Base-by-base conservation (phyloP, 2,113 vertebrate species). In the Otocyon megalotis region DNA sequence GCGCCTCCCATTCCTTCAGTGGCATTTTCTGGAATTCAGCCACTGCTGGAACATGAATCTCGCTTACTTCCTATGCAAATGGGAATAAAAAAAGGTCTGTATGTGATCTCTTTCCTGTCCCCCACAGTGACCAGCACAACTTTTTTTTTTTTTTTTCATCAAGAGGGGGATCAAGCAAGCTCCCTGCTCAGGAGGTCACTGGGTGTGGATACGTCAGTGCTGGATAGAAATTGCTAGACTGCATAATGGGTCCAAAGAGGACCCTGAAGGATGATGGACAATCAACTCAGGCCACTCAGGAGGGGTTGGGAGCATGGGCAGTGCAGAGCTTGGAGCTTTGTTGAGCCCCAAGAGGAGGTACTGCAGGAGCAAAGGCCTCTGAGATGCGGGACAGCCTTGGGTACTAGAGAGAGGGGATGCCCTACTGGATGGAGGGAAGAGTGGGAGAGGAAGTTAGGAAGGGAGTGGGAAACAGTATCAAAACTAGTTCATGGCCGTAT, bases 21-120 rank as follows among this genome's bases (percentile, higher is more conserved):
- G 62, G 67, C 67, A 19, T 76, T 95, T 93, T 92, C 77, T 14
- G 30, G 88, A 77, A 81, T 82, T 50, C 16, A 76, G 92, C n/a
- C 17, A 0, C 63, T 77, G 37, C 74, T 30, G n/a, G 72, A 89
- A 79, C 62, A 37, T 26, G 71, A 2, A 3, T 88, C 19, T 65
- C 76, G 56, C 63, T 37, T 74, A 50, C 32, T 32, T 22, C 17
- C 20, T 54, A 0, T 11, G 74, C 30, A 90, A 85, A 56, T 6
- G 14, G 81, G 60, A 76, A 58, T 19, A 26, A 58, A n/a, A 94
- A 94, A 92, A 63, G n/a, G 4, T 54, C 69, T 62, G 1, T 26
- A 60, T 67, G n/a, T 95, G 80, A 88, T 84, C 3, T 22, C 30
- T 82, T 15, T 85, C 15, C 82, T 60, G 43, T 72, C 54, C 79